Base-by-base conservation (phyloP, 2,797 vertebrate species). In the Salmo trutta region DNA sequence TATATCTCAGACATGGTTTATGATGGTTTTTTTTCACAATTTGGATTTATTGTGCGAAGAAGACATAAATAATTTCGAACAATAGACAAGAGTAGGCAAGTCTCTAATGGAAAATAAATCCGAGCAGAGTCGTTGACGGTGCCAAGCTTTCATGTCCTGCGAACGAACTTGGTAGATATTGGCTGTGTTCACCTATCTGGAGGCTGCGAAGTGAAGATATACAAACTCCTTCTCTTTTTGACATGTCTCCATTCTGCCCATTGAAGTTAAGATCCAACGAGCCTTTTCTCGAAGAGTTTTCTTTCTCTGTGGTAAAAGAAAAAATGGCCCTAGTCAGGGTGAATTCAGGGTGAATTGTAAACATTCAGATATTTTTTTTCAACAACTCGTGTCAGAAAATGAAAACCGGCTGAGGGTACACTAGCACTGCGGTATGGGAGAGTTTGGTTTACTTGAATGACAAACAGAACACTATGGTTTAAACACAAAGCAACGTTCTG, bases 71-170 rank as follows among this genome's bases (percentile, higher is more conserved):
- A 19, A 66, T 82, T 84, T 88, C 66, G 77, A 65, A 76, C 77
- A 81, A 78, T 54, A 41, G 80, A 79, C 83, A 87, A 79, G 82
- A 86, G 83, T 81, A 82, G 77, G 87, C 88, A 89, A 86, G 87
- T 90, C 79, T 71, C 85, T 80, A 62, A 81, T 82, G 77, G 82
- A 88, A 85, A 86, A 85, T 78, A 71, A 81, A 66, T 33, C 4
- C 5, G 41, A 74, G 78, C 80, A 74, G 72, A 77, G 76, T 5
- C 10, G 62, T 47, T 69, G 75, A 81, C 68, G 76, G 74, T 79
- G 82, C 84, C 82, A 89, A 82, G 73, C 77, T 75, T 80, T 76
- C 74, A 73, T 75, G 81, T 82, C 82, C 80, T 80, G 41, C 3
- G 41, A 12, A 81, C 75, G 81, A 86, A 64, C 79, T 87, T 77